These are phyloP conservation scores for Diplolepis rosae DNA, from an alignment of 2,888 invertebrate genomes.

Conservation along the genomic window DNA sequence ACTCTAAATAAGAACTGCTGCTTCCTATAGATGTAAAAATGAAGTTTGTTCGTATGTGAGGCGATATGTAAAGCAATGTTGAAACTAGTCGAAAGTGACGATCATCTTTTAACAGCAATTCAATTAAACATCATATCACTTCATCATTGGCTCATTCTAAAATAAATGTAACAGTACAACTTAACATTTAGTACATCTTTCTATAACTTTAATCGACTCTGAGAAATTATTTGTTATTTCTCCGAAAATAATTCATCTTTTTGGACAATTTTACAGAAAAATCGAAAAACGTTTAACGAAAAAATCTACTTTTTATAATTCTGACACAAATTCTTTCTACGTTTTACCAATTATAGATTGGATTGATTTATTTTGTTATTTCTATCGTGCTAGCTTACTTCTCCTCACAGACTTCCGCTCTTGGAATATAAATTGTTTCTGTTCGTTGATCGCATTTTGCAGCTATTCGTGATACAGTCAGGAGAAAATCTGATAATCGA, in stretches of 20 bases:
- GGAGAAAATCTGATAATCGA: slow-evolving; percentile 81
- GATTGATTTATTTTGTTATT: background rate
- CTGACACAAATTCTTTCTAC: slow-evolving; percentile 2
- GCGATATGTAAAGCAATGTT: background rate
- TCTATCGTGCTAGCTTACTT: slow-evolving; percentile 51
- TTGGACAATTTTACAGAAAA: too few species aligned
- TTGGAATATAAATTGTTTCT: slow-evolving; percentile 80
- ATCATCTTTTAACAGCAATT: background rate
- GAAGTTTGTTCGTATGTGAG: background rate
- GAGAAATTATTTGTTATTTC: background rate
- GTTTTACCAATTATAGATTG: background rate
- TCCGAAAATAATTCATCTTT: background rate
- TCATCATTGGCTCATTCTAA: background rate
- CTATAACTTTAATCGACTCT: background rate
- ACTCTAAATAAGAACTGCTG: background rate
- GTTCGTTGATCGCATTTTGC: slow-evolving; percentile 79
- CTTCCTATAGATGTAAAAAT: background rate
- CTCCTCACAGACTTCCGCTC: slow-evolving; percentile 66
- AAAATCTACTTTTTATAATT: background rate
- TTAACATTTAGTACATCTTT: background rate
- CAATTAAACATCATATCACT: background rate
- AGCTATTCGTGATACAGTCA: slow-evolving; percentile 80
- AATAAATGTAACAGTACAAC: background rate
- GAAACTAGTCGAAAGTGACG: too few species aligned
- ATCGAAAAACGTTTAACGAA: background rate